A percentile compares a stretch with the other conserved stretches of the same genome.
phyloP scores from a whole-genome alignment of 2,113 vertebrate species.

The Nothoprocta pentlandii region DNA sequence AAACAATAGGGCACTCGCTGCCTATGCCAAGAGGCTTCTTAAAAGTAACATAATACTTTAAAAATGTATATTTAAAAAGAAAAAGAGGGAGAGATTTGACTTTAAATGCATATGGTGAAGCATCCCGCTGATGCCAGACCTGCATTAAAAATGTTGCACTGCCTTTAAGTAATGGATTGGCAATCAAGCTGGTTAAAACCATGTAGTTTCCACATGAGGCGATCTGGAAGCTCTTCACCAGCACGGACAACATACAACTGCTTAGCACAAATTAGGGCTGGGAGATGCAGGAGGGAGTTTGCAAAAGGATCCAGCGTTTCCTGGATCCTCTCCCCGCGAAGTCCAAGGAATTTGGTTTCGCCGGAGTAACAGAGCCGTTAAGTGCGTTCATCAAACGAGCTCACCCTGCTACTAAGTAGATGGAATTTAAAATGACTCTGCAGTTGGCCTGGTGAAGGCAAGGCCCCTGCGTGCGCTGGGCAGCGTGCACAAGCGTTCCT shows the following conservation, averaged over 20 bases:
- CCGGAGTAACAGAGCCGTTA: background rate
- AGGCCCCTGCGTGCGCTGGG: background rate
- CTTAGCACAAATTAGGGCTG: background rate
- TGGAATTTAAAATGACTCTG: constrained; percentile 2
- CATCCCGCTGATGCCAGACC: background rate
- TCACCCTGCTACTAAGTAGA: background rate
- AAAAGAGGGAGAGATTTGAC: background rate
- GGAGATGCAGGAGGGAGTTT: background rate
- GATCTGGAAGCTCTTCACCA: background rate
- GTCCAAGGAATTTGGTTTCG: background rate
- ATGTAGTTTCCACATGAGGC: background rate
- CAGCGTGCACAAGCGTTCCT: constrained; percentile 6
- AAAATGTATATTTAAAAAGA: constrained; percentile 54
- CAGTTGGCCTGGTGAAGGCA: background rate
- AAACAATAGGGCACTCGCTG: constrained; percentile 59
- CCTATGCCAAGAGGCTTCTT: constrained; percentile 64
- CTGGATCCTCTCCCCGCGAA: background rate
- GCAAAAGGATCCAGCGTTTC: background rate
- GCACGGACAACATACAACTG: background rate
- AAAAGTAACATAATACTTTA: constrained; percentile 66
- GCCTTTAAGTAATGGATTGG: background rate
- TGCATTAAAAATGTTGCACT: background rate
- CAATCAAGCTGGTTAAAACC: background rate
- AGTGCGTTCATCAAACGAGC: background rate
- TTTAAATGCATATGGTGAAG: background rate